Conservation (phyloP, 2,888 invertebrate genomes). For the Holacanthella duospinosa region DNA sequence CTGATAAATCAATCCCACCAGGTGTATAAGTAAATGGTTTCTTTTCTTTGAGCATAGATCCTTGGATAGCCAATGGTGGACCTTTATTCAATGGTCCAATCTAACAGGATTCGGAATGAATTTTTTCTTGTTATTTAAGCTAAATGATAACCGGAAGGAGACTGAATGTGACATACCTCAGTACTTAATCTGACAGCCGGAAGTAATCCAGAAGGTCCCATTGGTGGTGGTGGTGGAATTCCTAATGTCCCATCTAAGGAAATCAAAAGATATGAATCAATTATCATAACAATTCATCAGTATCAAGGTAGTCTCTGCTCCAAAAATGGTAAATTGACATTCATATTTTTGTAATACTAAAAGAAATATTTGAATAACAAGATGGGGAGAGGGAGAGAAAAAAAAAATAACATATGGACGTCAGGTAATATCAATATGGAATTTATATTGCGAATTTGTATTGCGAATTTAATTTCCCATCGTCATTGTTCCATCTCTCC, state of each 20-base stretch:
- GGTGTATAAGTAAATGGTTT: conserved; percentile 95
- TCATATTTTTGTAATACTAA: no score
- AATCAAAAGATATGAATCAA: conserved; percentile 5
- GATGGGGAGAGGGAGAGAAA: no score
- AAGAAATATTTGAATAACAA: no score
- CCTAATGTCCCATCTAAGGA: conserved; percentile 11
- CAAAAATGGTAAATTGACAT: neutral
- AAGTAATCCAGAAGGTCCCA: conserved; percentile 46
- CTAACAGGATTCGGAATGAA: conserved; percentile 13
- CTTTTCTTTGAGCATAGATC: conserved; percentile 88
- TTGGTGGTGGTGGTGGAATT: conserved; percentile 45
- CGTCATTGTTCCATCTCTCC: no score
- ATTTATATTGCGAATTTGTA: no score
- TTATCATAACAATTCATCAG: neutral
- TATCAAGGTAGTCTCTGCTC: neutral
- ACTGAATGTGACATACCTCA: conserved; percentile 42
- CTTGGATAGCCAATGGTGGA: conserved; percentile 80
- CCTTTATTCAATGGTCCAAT: conserved; percentile 35
- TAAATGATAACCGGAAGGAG: neutral
- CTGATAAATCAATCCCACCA: conserved; percentile 79
- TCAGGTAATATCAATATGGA: no score
- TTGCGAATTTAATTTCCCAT: no score
- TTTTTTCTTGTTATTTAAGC: no score
- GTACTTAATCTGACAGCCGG: conserved; percentile 46
- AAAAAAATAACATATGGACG: no score